Evolutionary conservation across 2,797 vertebrate genomes (phyloP).

Genomic region (Sphenopsis melanotis): DNA sequence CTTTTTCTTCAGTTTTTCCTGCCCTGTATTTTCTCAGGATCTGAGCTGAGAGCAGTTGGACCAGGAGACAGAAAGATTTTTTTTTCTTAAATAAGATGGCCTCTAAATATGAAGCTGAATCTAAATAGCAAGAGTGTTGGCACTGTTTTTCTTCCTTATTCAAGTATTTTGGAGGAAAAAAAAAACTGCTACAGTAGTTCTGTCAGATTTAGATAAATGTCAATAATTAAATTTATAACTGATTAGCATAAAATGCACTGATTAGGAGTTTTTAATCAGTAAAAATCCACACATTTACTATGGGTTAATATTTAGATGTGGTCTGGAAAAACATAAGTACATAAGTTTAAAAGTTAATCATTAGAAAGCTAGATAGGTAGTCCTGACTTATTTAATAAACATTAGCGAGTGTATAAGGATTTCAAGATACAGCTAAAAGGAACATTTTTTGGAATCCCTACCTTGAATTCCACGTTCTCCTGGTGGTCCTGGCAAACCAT

Average conservation of each 20-base stretch:
- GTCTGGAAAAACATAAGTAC: conserved; percentile 51
- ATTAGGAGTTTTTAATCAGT: conserved; percentile 62
- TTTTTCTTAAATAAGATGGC: background rate
- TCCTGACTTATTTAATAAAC: conserved; percentile 30
- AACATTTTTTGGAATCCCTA: conserved; percentile 64
- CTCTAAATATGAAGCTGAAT: background rate
- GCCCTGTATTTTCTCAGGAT: background rate
- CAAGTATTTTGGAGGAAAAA: background rate
- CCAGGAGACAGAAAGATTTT: background rate
- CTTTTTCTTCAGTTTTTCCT: background rate
- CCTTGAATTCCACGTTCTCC: conserved; percentile 90
- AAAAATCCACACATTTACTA: conserved; percentile 56
- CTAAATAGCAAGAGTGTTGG: background rate
- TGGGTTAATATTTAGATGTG: conserved; percentile 58
- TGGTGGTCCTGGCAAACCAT: conserved; percentile 83
- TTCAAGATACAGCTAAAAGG: background rate
- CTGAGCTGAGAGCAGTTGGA: background rate
- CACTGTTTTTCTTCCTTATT: background rate
- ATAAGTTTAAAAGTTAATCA: conserved; percentile 61
- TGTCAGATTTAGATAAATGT: background rate
- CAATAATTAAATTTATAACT: conserved; percentile 7
- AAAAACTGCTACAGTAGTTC: background rate
- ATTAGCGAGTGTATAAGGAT: conserved; percentile 29
- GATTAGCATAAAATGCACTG: conserved; percentile 63
- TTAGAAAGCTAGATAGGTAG: conserved; percentile 54